Conservation (phyloP, 2,888 invertebrate genomes). For the Synanthedon tipuliformis region DNA sequence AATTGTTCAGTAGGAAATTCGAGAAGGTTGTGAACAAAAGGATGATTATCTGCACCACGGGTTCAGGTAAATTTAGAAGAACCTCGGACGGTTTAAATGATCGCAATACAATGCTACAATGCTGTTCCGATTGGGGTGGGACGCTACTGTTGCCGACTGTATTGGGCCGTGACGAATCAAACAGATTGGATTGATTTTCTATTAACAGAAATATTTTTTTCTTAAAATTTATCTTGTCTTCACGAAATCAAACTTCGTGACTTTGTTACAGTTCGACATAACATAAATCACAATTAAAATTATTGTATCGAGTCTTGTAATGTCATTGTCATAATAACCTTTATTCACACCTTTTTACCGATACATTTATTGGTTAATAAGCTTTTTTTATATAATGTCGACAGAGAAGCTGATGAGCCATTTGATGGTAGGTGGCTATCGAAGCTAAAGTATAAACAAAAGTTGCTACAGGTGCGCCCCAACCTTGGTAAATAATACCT, state of each 20-base stretch:
- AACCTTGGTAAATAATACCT: no score
- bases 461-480: no score
- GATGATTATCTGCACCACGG: constrained; percentile 7
- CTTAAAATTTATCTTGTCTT: constrained; percentile 9
- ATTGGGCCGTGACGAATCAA: constrained; percentile 43
- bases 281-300: no score
- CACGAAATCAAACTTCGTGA: constrained; percentile 41
- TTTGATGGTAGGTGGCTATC: no score
- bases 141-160: constrained; percentile 33
- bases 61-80: not conserved
- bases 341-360: no score
- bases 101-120: constrained; percentile 17
- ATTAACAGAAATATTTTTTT: constrained; percentile 39
- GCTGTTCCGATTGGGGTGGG: constrained; percentile 16
- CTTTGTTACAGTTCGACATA: constrained; percentile 29
- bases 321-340: no score
- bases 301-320: no score
- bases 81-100: not conserved
- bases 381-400: no score
- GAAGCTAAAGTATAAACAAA: no score
- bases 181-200: constrained; percentile 61
- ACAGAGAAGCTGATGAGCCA: no score
- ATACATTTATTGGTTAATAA: no score
- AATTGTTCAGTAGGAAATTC: constrained; percentile 49
- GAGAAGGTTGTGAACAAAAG: constrained; percentile 59